Base-by-base conservation (phyloP, 2,113 vertebrate genomes). In the Hiodon alosoides region DNA sequence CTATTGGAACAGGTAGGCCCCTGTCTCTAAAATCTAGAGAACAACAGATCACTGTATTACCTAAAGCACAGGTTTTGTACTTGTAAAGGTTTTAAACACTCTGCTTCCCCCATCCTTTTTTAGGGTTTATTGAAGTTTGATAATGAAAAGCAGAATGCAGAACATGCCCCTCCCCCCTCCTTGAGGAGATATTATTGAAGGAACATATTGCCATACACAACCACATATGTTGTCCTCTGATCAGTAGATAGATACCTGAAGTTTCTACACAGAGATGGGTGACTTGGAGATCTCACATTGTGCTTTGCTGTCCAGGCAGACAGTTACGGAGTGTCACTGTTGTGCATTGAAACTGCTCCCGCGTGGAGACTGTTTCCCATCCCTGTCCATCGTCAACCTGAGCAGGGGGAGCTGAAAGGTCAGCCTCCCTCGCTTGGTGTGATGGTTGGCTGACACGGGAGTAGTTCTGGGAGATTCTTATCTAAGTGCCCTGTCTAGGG, bases 1-100 rank as follows among this genome's bases (percentile, higher is more conserved):
- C 89, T 99, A 99, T 89, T 99, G 97, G 94, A 99, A 99, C 90
- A 97, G 97, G 97, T 97, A 85, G 47, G 72, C 46, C 64, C 48
- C 14, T 31, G 13, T 31, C 48, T 47, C 48, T n/a, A n/a, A 53
- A 51, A 72, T 73, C 9, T 17, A 54, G 8, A 69, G 46, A 68
- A 11, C 14, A 6, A 52, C 46, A 47, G 9, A 8, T 52, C 64
- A 16, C 48, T 10, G 17, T 69, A n/a, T 66, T 73, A 16, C 61
- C 61, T 53, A 10, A 50, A 72, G 47, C 48, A 62, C 9, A 2
- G 2, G 7, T 67, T 67, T 62, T 4, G 46, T 47, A 46, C 13
- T 47, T 66, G 48, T 48, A 66, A 47, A 66, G 46, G 48, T 47
- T 48, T 48, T 46, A 46, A 48, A 11, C 16, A 16, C 64, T 66